These are phyloP conservation scores for Hyla sarda DNA, from an alignment of 2,113 vertebrate species.

Conservation along the genomic window DNA sequence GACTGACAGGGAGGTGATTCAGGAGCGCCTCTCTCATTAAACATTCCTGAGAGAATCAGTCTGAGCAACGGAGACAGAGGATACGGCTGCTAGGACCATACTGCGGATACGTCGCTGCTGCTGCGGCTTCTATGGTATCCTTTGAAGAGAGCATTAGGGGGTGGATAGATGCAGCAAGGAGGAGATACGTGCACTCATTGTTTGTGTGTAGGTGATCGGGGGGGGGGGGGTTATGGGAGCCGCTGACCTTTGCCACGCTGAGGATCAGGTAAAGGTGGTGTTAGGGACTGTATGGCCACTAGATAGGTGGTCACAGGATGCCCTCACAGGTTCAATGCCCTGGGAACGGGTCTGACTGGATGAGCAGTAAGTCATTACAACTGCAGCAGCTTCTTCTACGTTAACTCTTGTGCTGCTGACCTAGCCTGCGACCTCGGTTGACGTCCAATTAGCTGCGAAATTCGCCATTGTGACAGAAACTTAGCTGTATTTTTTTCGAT, in stretches of 20 bases:
- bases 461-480: not conserved
- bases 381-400: not conserved
- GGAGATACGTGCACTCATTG: constrained; percentile 7
- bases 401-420: constrained; percentile 12
- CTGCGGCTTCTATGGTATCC: constrained; percentile 27
- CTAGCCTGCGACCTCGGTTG: not conserved
- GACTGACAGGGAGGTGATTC: constrained; percentile 55
- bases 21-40: constrained; percentile 50
- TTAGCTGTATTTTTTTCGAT: not conserved
- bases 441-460: not conserved
- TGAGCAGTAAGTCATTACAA: not conserved
- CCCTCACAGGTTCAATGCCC: not conserved
- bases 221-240: not conserved
- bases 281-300: not conserved
- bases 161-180: not conserved
- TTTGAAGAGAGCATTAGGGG: constrained; percentile 28
- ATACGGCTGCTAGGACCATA: constrained; percentile 46
- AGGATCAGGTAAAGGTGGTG: constrained; percentile 36
- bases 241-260: not conserved
- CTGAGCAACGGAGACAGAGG: constrained; percentile 37
- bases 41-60: constrained; percentile 50
- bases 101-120: constrained; percentile 40
- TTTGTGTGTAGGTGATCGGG: not conserved
- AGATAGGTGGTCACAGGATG: not conserved
- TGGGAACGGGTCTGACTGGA: not conserved